These are phyloP conservation scores for Rhopilema esculentum DNA, from an alignment of 30 jellyfish, hydroid and myxozoan species.

Conservation along the genomic window DNA sequence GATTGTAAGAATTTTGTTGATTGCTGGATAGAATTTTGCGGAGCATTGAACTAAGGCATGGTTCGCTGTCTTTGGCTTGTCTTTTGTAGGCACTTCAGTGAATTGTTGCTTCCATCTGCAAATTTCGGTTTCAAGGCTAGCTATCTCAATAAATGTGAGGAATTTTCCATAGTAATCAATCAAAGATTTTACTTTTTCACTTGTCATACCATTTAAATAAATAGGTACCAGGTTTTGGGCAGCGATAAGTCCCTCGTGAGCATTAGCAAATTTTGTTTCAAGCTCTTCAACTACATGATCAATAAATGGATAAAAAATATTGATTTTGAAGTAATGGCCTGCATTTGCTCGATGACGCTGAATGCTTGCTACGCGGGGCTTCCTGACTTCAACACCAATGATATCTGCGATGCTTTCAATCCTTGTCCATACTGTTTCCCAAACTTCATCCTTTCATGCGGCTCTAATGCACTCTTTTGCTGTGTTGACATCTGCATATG, in stretches of 20 bases:
- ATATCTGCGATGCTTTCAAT: constrained; percentile 39
- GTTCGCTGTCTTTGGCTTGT: constrained; percentile 52
- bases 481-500: constrained; percentile 46
- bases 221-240: constrained; percentile 47
- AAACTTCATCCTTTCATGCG: constrained; percentile 36
- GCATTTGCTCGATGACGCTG: constrained; percentile 60
- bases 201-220: constrained; percentile 40
- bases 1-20: constrained; percentile 37
- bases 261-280: constrained; percentile 51
- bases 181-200: constrained; percentile 37
- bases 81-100: constrained; percentile 24
- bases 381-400: constrained; percentile 51
- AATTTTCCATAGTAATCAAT: constrained; percentile 50
- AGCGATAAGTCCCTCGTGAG: constrained; percentile 60
- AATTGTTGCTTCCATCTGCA: constrained; percentile 47
- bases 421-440: constrained; percentile 61
- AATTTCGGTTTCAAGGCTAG: constrained; percentile 50
- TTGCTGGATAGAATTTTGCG: constrained; percentile 44
- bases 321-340: constrained; percentile 55
- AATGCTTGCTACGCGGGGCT: constrained; percentile 59
- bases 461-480: constrained; percentile 45
- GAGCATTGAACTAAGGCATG: constrained; percentile 54
- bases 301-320: constrained; percentile 34
- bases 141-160: constrained; percentile 43
- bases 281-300: constrained; percentile 55